phyloP scores from a whole-genome alignment of 2,797 vertebrate species.

The Bradypus variegatus region DNA sequence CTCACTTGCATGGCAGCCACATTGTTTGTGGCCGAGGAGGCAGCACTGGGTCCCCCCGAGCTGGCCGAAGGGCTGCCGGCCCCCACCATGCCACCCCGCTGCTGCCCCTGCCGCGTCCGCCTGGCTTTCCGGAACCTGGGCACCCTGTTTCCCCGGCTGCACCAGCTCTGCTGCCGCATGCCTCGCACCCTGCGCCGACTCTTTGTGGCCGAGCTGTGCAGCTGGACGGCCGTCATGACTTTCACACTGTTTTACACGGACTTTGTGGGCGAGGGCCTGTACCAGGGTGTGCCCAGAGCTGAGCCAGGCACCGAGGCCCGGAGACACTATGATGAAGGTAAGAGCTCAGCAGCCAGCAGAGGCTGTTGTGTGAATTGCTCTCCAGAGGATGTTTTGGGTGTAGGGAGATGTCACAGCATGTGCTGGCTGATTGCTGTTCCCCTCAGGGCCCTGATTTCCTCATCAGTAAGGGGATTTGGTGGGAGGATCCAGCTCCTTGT shows the following conservation, averaged over 20 bases:
- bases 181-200: conserved; percentile 79
- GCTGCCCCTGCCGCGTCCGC: conserved; percentile 59
- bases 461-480: too few species aligned
- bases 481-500: accelerated
- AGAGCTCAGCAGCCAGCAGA: background rate
- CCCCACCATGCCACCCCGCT: background rate
- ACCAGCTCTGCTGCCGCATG: conserved; percentile 75
- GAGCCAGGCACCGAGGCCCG: conserved; percentile 78
- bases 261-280: conserved; percentile 86
- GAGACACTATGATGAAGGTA: conserved; percentile 84
- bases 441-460: background rate
- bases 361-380: background rate
- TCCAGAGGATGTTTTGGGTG: accelerated
- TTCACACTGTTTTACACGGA: conserved; percentile 88
- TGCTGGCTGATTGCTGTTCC: background rate
- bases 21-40: conserved; percentile 77
- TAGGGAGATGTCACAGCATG: background rate
- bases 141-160: conserved; percentile 71
- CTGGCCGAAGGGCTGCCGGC: background rate
- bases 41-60: accelerated
- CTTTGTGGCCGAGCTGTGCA: conserved; percentile 84
- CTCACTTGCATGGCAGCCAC: conserved; percentile 78
- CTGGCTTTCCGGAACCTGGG: conserved; percentile 61
- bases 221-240: conserved; percentile 88
- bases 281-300: conserved; percentile 80